A percentile compares a stretch with the other conserved stretches of the same genome.
These are phyloP conservation scores for Ammodytes marinus DNA, from an alignment of 2,113 vertebrate species.

Conservation along the genomic window DNA sequence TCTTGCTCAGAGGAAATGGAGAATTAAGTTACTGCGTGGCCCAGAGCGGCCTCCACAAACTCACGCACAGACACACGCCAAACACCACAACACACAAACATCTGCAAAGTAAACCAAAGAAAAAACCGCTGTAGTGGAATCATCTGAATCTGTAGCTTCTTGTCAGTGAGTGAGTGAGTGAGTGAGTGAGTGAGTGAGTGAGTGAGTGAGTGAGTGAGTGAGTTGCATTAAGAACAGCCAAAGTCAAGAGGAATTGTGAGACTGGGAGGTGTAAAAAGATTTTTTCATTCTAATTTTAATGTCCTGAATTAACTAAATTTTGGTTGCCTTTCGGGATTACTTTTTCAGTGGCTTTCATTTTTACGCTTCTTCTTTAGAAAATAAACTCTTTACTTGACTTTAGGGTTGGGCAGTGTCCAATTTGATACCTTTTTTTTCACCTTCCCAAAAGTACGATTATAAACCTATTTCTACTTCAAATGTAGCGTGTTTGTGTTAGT, in stretches of 20 bases:
- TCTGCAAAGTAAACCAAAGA: neutral
- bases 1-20: conserved; percentile 51
- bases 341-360: neutral
- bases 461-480: too few species aligned
- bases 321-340: neutral
- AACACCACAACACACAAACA: neutral
- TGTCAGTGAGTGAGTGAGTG: too few species aligned
- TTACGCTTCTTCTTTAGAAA: neutral
- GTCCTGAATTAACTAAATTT: neutral
- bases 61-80: neutral
- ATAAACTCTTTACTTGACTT: too few species aligned
- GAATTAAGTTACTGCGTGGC: conserved; percentile 57
- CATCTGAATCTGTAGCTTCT: neutral
- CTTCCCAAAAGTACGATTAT: too few species aligned
- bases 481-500: too few species aligned
- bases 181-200: neutral
- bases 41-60: conserved; percentile 14
- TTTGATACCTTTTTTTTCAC: too few species aligned
- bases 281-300: neutral
- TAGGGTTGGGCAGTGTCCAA: too few species aligned
- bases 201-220: neutral
- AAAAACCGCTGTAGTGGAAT: neutral
- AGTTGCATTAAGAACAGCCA: neutral
- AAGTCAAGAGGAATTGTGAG: neutral
- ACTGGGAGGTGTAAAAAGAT: neutral